These are phyloP conservation scores for Celastrina argiolus DNA, from an alignment of 2,888 invertebrate genomes.

Conservation along the genomic window DNA sequence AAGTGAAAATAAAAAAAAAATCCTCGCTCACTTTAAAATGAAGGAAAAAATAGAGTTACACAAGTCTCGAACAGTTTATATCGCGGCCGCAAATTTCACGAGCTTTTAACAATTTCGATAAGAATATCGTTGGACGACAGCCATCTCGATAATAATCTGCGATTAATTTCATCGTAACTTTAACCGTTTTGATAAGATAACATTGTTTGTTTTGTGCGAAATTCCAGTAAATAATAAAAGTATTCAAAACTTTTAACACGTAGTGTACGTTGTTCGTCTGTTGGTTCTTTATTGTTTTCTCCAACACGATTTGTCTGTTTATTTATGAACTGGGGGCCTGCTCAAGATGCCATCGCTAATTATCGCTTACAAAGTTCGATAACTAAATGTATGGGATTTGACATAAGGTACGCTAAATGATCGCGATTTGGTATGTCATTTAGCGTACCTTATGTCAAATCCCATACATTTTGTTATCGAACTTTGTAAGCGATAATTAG, in stretches of 20 bases:
- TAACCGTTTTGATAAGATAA: slow-evolving; percentile 11
- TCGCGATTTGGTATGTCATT: too few relatives aligned
- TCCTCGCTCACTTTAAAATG: neutral
- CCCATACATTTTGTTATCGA: too few relatives aligned
- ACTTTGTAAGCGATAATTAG: too few relatives aligned
- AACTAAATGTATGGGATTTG: too few relatives aligned
- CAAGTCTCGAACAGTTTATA: slow-evolving; percentile 10
- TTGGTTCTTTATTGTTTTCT: slow-evolving; percentile 4
- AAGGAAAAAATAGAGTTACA: neutral
- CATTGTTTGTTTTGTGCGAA: slow-evolving; percentile 8
- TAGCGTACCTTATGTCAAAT: too few relatives aligned
- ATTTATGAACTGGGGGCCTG: neutral
- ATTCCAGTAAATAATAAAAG: slow-evolving; percentile 20
- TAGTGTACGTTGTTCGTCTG: neutral
- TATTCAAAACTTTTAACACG: slow-evolving; percentile 7
- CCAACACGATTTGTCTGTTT: neutral
- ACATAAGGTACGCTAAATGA: too few relatives aligned
- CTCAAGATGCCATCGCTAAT: too few relatives aligned
- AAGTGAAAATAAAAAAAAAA: neutral
- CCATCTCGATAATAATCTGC: slow-evolving; percentile 30
- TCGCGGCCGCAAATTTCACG: slow-evolving; percentile 9
- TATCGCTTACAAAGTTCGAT: too few relatives aligned
- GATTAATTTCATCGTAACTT: slow-evolving; percentile 29
- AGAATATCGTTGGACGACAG: slow-evolving; percentile 26
- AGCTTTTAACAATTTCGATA: slow-evolving; percentile 22